Base-by-base conservation (phyloP, 2,113 vertebrate genomes). In the Myiagra hebetior region DNA sequence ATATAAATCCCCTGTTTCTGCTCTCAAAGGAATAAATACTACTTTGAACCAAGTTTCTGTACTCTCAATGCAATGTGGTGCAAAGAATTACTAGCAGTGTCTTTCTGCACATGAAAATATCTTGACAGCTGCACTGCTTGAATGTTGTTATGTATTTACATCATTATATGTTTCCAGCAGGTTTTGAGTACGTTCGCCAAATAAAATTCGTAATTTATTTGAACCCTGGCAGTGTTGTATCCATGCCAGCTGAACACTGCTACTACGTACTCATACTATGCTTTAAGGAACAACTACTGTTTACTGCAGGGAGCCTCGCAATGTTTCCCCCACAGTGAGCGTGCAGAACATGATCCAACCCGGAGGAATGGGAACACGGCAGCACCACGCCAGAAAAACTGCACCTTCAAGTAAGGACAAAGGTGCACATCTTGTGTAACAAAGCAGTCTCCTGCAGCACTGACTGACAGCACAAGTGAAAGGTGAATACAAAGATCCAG, bases 91-190 rank as follows among this genome's bases (percentile, higher is more conserved):
- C 67, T 80, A 89, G 69, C 24, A 64, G 27, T 87, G 35, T 92
- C 85, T 93, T 53, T 65, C 83, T 72, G 64, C 15, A 63, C 22
- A 19, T 49, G 39, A 89, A 96, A 91, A 79, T 80, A 85, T 31
- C 56, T 79, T 93, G 76, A 80, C 52, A 96, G 85, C 30, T 93
- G 64, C 82, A 90, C 59, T 94, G 64, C 80, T 92, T 89, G 22
- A 89, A 90, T 68, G 89, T 67, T 72, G 63, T 85, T 78, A 83
- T 47, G 65, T 50, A 76, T 89, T 93, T 90, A 84, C 30, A 67
- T 89, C 80, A 96, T 76, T 82, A 28, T 80, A 86, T 13, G 64
- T 62, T 94, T 76, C 63, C 90, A 68, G 46, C 44, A 85, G 53
- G 44, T 77, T 93, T 82, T 73, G 42, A 37, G 70, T 60, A 92